Evolutionary conservation across 2,888 invertebrate genomes (phyloP), one percentile per base, ranked within the genome.

Genomic region (Stenotaenia linearis): DNA sequence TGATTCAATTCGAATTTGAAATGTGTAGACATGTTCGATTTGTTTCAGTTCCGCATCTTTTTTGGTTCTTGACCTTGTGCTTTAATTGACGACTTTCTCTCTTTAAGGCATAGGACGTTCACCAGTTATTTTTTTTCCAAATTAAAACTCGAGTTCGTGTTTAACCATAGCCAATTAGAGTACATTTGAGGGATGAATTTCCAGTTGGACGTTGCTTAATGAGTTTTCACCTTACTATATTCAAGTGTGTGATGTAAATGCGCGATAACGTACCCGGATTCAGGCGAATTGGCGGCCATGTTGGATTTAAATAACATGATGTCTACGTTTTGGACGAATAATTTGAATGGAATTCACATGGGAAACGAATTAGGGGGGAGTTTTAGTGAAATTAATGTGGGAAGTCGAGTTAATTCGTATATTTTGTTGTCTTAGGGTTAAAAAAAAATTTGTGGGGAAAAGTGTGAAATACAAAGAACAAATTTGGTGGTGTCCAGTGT

Each of bases 291-390:
- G 10, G 3, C 69, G 15, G 69, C 69, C 69, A 69, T 69, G 69
- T 69, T 69, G 69, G 69, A 69, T 69, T 69, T 69, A 28, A 61
- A 69, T 69, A n/a, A 25, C 69, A 69, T 28, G 25, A 28, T 69
- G 69, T 25, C 69, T 28, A 1, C 12, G 69, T 69, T 69, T 69
- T 28, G 15, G 15, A 28, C 28, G 69, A 69, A 28, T 69, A 69
- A 69, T 69, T 69, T 25, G 69, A 69, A 69, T 69, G 69, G 69
- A 69, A 69, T 69, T 69, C 69, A 69, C 69, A 28, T 69, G 69
- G 69, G 69, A 69, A 69, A 69, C 10, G 69, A 69, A 12, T 69
- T 69, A n/a, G 28, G 9, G 15, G 56, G 21, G 56, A 21, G 56
- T 5, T 18, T 3, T 0, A 69, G 15, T 25, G 9, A 23, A 25